Evolutionary conservation across 2,888 invertebrate genomes (phyloP).

Genomic region (Epinotia brunnichana): DNA sequence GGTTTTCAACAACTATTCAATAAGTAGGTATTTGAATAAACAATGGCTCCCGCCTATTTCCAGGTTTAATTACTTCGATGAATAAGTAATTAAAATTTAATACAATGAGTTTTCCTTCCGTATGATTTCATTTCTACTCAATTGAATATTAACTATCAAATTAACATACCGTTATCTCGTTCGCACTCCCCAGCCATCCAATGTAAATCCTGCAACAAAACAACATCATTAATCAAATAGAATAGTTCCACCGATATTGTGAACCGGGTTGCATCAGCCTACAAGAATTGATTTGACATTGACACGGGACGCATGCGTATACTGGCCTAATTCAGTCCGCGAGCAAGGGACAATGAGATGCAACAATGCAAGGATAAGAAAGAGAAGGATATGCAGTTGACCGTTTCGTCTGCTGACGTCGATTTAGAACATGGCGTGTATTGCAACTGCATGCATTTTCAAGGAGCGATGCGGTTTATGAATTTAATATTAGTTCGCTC

Average conservation of each 20-base stretch:
- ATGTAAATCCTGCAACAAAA: conserved; percentile 41
- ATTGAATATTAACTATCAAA: background rate
- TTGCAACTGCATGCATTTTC: conserved; percentile 75
- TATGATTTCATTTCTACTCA: background rate
- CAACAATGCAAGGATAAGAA: conserved; percentile 52
- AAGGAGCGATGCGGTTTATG: conserved; percentile 56
- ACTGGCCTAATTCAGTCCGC: conserved; percentile 74
- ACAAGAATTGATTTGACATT: conserved; percentile 83
- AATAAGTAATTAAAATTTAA: background rate
- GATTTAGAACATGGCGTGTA: conserved; percentile 76
- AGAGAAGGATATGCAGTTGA: conserved; percentile 58
- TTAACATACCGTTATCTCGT: conserved; percentile 34
- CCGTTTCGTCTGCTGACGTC: conserved; percentile 57
- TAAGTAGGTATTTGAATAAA: no score
- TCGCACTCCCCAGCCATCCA: conserved; percentile 19
- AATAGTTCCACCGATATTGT: conserved; percentile 47
- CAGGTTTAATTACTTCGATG: background rate
- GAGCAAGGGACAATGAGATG: conserved; percentile 58
- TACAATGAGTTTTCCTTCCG: conserved; percentile 1
- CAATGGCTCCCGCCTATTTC: no score
- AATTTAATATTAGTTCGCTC: conserved; percentile 45
- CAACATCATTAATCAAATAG: conserved; percentile 30
- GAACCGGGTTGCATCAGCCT: conserved; percentile 78
- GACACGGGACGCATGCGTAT: conserved; percentile 79
- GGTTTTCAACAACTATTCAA: no score